Percentiles rank a stretch among this genome's conserved stretches.
Conservation (phyloP, 2,888 invertebrate species). For the Prosapia bicincta region DNA sequence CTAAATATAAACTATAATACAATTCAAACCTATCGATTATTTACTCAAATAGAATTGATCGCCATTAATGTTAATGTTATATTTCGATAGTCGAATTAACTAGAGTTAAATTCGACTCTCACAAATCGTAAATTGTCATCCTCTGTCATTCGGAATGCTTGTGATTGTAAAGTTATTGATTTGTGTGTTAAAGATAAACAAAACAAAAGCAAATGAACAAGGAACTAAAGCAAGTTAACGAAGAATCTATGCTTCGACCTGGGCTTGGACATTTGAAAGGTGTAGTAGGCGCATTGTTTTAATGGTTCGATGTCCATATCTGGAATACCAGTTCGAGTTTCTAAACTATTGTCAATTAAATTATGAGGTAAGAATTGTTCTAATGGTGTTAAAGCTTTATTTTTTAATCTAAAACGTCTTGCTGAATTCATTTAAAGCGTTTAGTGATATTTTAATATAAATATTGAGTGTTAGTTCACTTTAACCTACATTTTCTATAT, state of each 20-base stretch:
- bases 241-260: background rate
- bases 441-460: too few species aligned
- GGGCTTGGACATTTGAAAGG: background rate
- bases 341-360: background rate
- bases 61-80: background rate
- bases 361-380: background rate
- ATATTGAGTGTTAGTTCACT: background rate
- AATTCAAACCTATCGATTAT: too few species aligned
- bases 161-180: constrained; percentile 2
- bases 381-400: background rate
- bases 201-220: constrained; percentile 2
- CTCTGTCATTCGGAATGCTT: constrained; percentile 1
- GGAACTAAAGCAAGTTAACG: constrained; percentile 2
- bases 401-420: background rate
- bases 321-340: background rate
- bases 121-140: constrained; percentile 2
- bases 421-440: too few species aligned
- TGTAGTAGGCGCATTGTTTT: background rate
- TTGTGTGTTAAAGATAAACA: constrained; percentile 2
- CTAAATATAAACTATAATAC: too few species aligned
- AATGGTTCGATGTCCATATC: background rate
- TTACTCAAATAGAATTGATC: too few species aligned
- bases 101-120: background rate
- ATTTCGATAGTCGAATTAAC: background rate
- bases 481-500: background rate